Evolutionary conservation across 92 coral and sea anemone genomes (phyloP).

Genomic region (Hydrozoanthus gracilis): DNA sequence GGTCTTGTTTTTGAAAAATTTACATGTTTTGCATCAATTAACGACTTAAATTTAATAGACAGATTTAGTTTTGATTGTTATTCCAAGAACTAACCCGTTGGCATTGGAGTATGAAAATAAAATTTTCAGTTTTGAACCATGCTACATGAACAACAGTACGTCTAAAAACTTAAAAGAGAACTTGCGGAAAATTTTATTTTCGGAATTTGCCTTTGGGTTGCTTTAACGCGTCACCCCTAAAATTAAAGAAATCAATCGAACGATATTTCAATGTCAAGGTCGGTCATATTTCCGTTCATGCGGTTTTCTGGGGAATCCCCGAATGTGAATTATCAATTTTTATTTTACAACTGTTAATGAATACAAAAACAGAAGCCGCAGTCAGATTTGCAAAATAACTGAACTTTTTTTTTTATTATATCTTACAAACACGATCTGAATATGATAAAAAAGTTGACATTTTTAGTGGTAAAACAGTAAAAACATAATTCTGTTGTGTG

Average conservation of each 20-base stretch:
- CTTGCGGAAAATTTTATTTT: neutral
- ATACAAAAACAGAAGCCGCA: no score
- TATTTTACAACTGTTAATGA: neutral
- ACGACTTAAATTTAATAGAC: no score
- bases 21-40: neutral
- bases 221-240: neutral
- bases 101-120: neutral
- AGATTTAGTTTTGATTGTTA: neutral
- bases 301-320: slow-evolving; percentile 12
- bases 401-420: no score
- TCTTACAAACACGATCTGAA: no score
- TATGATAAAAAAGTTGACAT: no score
- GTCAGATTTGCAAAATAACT: no score
- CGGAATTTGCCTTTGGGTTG: neutral
- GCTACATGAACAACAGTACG: neutral
- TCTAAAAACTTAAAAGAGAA: neutral
- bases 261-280: slow-evolving; percentile 16
- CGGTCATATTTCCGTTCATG: slow-evolving; percentile 1
- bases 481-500: no score
- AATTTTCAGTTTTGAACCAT: neutral
- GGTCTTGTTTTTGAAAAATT: neutral
- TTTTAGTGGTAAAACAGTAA: no score
- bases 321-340: neutral
- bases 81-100: neutral
- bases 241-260: neutral